Conservation (phyloP, 1,140 invertebrate species). For the Ericerus pela region DNA sequence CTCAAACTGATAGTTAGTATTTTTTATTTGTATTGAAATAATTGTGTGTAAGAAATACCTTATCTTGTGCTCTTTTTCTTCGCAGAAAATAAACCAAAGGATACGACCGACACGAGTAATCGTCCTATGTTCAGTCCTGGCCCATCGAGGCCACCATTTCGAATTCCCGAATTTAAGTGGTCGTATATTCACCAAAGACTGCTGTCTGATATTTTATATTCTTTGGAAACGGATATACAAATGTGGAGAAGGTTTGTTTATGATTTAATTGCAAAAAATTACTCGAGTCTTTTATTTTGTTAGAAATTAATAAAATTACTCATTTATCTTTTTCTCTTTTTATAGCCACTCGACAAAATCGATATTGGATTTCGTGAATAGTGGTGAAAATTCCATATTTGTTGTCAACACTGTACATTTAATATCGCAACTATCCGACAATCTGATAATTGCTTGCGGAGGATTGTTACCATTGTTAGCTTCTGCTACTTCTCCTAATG, state of each 20-base stretch:
- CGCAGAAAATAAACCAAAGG: constrained; percentile 17
- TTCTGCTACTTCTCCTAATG: constrained; percentile 95
- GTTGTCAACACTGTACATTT: constrained; percentile 98
- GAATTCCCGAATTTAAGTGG: constrained; percentile 99
- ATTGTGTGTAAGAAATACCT: too few relatives aligned
- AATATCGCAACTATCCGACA: constrained; percentile 96
- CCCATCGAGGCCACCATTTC: constrained; percentile 86
- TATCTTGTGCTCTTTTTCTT: constrained; percentile 9
- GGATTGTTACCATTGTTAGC: constrained; percentile 90
- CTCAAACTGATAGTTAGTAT: too few relatives aligned
- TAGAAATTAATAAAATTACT: neutral
- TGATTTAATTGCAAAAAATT: neutral
- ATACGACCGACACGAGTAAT: constrained; percentile 14
- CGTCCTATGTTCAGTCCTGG: constrained; percentile 88
- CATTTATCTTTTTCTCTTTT: constrained; percentile 17
- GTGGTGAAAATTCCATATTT: constrained; percentile 94
- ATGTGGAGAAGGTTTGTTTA: constrained; percentile 55
- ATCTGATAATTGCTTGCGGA: constrained; percentile 96
- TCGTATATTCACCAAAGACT: constrained; percentile 95
- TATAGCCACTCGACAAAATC: constrained; percentile 75
- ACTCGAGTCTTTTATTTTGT: neutral
- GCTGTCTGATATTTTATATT: constrained; percentile 90
- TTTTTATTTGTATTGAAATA: too few relatives aligned
- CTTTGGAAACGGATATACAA: constrained; percentile 94
- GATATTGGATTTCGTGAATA: constrained; percentile 95